A percentile compares a stretch with the other conserved stretches of the same genome.
These are phyloP conservation scores for Calonectris borealis DNA, from an alignment of 2,113 vertebrate genomes.

Conservation along the genomic window DNA sequence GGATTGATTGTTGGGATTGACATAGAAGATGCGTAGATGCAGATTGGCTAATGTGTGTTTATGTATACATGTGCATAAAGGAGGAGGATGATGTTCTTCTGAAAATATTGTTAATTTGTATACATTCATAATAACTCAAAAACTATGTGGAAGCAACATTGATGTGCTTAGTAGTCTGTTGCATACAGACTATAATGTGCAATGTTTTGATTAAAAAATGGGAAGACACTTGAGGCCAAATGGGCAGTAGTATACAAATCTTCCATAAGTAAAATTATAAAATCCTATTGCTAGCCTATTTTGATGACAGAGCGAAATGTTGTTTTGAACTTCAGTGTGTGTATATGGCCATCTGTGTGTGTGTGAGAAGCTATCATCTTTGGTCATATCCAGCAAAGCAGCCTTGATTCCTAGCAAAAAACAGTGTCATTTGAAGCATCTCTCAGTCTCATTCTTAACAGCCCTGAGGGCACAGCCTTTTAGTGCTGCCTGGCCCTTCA, in stretches of 20 bases:
- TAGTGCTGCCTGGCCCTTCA: background rate
- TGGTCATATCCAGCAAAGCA: background rate
- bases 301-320: background rate
- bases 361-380: background rate
- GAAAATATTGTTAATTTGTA: background rate
- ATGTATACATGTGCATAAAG: background rate
- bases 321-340: background rate
- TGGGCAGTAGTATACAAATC: background rate
- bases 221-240: background rate
- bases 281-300: background rate
- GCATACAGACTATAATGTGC: background rate
- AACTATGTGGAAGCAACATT: background rate
- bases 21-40: background rate
- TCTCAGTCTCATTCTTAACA: background rate
- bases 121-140: background rate
- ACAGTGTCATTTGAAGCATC: background rate
- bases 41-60: background rate
- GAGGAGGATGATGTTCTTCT: background rate
- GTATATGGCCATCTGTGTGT: background rate
- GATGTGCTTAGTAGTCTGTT: background rate
- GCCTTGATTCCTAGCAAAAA: background rate
- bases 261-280: background rate
- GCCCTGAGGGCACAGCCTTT: background rate
- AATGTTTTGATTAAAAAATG: background rate
- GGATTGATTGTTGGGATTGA: background rate